Base-by-base conservation (phyloP, 2,797 vertebrate species). In the Argyrosomus regius region DNA sequence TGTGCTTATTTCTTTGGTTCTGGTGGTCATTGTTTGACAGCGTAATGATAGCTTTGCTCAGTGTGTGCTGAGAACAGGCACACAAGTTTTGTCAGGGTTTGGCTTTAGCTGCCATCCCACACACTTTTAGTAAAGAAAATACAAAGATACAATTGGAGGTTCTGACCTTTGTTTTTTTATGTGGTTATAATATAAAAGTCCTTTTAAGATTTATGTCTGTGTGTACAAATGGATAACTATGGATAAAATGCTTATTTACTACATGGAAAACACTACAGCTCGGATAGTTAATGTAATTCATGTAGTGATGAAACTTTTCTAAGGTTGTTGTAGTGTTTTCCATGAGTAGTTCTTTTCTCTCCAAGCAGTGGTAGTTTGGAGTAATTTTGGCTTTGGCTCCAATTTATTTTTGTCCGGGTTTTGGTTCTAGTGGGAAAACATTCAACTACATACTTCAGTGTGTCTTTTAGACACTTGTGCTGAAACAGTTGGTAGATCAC, bases 11-110 rank as follows among this genome's bases (percentile, higher is more conserved):
- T 67, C 60, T 75, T 75, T 77, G 35, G 73, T 75, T 50, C 26
- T 65, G 62, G 82, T 77, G 86, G 86, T 80, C 80, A 82, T 71
- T 9, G 20, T 67, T 58, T 87, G 85, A 86, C 84, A 67, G 79
- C 6, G 8, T 87, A 89, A 91, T 90, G 81, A 92, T 76, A 87
- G 82, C 5, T 48, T 85, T 76, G 60, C 82, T 4, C 14, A 65
- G 70, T 24, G 66, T 75, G 60, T 83, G 80, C 54, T 1, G 74
- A 84, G 75, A 67, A 71, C 65, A 64, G 73, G 61, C 53, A 59
- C 52, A 64, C 39, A 56, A n/a, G 6, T 75, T 82, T 78, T 84
- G 48, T 46, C 46, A 53, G 39, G 60, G 68, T 57, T 77, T 57
- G 52, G 59, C 57, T 56, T 26, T 43, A 72, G 59, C 41, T 62